These are phyloP conservation scores for Ectemnius cavifrons DNA, from an alignment of 2,888 invertebrate genomes.

Conservation along the genomic window DNA sequence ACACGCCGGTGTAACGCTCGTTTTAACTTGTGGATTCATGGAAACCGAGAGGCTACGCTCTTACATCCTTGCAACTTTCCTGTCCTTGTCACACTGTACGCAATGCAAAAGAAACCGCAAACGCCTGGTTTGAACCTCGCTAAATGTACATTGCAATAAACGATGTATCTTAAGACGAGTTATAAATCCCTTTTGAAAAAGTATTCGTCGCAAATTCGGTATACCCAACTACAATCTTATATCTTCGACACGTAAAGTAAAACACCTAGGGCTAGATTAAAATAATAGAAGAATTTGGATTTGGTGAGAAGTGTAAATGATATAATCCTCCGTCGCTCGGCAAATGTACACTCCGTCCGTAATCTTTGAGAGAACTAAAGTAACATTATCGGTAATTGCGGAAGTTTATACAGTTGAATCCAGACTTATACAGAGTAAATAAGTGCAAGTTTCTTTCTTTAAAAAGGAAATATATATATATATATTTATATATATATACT, in stretches of 20 bases:
- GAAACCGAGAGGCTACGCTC: constrained; percentile 15
- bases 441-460: constrained; percentile 47
- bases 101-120: constrained; percentile 39
- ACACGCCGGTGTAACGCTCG: too few species aligned
- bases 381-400: constrained; percentile 61
- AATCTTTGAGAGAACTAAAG: constrained; percentile 66
- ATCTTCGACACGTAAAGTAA: constrained; percentile 49
- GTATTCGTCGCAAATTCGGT: constrained; percentile 42
- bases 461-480: constrained; percentile 58
- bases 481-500: constrained; percentile 39
- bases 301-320: constrained; percentile 53
- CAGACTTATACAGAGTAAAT: constrained; percentile 57
- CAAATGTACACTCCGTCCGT: constrained; percentile 70
- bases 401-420: constrained; percentile 66
- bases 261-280: constrained; percentile 52
- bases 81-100: constrained; percentile 15
- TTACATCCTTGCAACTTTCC: too few species aligned
- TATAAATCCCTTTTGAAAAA: constrained; percentile 36
- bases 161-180: constrained; percentile 19
- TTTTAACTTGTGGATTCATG: constrained; percentile 15
- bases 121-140: constrained; percentile 10
- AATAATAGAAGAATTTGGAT: constrained; percentile 48
- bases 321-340: constrained; percentile 56
- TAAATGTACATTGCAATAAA: constrained; percentile 46
- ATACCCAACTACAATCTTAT: constrained; percentile 38